Conservation (phyloP, 2,888 invertebrate species). For the Chrysolina haemoptera region DNA sequence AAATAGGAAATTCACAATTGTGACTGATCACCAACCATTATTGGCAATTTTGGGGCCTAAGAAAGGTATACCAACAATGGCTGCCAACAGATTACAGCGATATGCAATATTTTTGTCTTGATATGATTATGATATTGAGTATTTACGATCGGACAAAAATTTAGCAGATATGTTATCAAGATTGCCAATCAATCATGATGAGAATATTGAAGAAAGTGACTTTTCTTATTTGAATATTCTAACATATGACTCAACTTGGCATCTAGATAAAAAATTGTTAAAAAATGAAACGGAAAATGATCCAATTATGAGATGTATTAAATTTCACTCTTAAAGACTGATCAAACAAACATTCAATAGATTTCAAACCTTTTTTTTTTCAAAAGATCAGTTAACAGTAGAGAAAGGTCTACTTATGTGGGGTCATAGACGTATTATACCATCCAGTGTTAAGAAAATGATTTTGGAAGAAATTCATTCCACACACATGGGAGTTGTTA, state of each 20-base stretch:
- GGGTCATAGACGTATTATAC: not conserved
- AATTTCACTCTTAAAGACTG: not conserved
- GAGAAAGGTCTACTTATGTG: too few relatives aligned
- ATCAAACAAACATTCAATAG: not conserved
- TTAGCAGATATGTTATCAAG: not conserved
- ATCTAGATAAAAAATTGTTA: not conserved
- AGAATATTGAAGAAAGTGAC: not conserved
- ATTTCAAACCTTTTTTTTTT: not conserved
- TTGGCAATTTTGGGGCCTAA: slow-evolving; percentile 29
- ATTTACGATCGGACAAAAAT: not conserved
- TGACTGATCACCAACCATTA: not conserved
- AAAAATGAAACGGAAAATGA: slow-evolving; percentile 1
- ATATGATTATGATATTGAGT: slow-evolving; percentile 5
- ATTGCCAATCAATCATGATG: not conserved
- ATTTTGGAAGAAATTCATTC: not conserved
- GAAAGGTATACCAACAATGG: slow-evolving; percentile 30
- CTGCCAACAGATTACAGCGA: not conserved
- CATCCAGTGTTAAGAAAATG: not conserved
- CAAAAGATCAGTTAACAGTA: too few relatives aligned
- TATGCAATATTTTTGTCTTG: slow-evolving; percentile 16
- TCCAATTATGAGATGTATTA: not conserved
- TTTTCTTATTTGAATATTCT: not conserved
- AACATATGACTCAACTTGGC: not conserved
- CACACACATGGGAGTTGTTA: not conserved
- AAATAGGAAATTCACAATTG: not conserved